These are phyloP conservation scores for Drepana falcataria DNA, from an alignment of 2,888 invertebrate species.

Conservation along the genomic window DNA sequence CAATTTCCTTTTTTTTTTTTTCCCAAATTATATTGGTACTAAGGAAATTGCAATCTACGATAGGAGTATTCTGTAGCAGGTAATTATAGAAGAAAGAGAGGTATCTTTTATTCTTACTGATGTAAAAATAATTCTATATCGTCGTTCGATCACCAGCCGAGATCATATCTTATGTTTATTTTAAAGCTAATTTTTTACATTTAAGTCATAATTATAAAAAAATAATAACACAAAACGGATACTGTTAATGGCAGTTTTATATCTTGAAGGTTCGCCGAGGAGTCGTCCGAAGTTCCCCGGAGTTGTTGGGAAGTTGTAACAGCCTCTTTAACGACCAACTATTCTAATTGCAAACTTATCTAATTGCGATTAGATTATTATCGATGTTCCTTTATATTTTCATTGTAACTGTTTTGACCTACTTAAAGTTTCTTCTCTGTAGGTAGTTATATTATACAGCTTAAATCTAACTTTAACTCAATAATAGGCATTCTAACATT, in stretches of 20 bases:
- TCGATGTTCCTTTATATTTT: slow-evolving; percentile 18
- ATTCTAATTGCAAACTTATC: slow-evolving; percentile 25
- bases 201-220: slow-evolving; percentile 15
- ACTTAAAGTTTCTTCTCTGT: neutral
- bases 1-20: too few species aligned
- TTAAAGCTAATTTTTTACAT: neutral
- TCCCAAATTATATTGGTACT: too few species aligned
- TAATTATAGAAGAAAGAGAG: too few species aligned
- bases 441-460: too few species aligned
- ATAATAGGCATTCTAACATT: too few species aligned
- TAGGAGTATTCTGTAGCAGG: too few species aligned
- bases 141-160: too few species aligned
- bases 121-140: too few species aligned
- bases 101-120: too few species aligned
- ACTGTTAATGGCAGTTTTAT: slow-evolving; percentile 37
- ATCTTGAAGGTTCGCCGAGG: slow-evolving; percentile 20
- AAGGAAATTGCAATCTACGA: too few species aligned
- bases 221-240: slow-evolving; percentile 22
- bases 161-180: too few species aligned
- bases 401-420: neutral
- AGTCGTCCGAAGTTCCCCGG: slow-evolving; percentile 27
- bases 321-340: slow-evolving; percentile 26
- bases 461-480: too few species aligned
- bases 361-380: slow-evolving; percentile 23
- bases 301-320: slow-evolving; percentile 22